phyloP scores from a whole-genome alignment of 2,797 vertebrate genomes.

The Coranthus polyacanthus region DNA sequence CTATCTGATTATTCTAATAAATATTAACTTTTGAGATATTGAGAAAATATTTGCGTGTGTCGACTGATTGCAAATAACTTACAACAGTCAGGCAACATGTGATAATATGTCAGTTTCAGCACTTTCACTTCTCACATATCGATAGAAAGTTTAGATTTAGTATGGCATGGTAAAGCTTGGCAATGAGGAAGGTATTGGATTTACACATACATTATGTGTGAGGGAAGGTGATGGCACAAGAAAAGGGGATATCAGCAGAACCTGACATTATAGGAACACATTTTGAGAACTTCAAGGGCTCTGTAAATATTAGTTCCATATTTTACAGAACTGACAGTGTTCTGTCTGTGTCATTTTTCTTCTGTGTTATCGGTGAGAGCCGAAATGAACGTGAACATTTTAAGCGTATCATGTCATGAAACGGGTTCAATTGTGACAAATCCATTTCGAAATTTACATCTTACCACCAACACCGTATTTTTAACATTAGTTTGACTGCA shows the following conservation, averaged over 20 bases:
- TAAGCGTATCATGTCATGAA: not conserved
- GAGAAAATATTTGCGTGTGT: too few species aligned
- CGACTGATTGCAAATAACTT: too few species aligned
- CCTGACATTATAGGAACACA: not conserved
- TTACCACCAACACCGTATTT: too few species aligned
- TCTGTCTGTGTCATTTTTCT: not conserved
- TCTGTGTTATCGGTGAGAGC: not conserved
- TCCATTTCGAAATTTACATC: too few species aligned
- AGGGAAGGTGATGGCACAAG: slow-evolving; percentile 3
- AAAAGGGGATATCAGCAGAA: not conserved
- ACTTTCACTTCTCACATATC: slow-evolving; percentile 44
- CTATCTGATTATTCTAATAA: too few species aligned
- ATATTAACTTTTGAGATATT: too few species aligned
- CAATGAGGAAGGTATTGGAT: slow-evolving; percentile 25
- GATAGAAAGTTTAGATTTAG: not conserved
- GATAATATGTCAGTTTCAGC: not conserved
- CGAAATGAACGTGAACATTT: not conserved
- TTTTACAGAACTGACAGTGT: slow-evolving; percentile 9
- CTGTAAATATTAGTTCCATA: not conserved
- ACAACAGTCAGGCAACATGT: not conserved
- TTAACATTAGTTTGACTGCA: too few species aligned
- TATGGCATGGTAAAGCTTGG: fast-evolving
- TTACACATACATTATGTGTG: not conserved
- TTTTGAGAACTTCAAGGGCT: not conserved
- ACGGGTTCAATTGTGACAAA: not conserved